Conservation (phyloP, 2,113 vertebrate species). For the Dasypus novemcinctus region DNA sequence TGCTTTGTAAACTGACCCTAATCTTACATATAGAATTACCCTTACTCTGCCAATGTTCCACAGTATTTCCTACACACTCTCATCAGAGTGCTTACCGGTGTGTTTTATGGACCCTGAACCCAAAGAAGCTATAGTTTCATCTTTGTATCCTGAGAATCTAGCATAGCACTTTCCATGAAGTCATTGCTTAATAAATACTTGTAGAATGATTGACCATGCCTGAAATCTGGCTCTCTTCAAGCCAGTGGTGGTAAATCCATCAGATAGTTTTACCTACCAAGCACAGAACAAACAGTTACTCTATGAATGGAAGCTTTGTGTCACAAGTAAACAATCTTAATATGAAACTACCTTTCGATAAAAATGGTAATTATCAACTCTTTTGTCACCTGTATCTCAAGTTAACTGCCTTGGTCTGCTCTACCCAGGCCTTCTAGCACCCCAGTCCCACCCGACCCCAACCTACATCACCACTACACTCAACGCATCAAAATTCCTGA, state of each 20-base stretch:
- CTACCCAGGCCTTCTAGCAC: background rate
- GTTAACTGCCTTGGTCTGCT: background rate
- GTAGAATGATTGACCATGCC: background rate
- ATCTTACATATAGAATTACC: constrained; percentile 33
- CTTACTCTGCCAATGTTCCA: background rate
- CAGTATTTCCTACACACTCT: background rate
- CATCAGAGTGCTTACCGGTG: background rate
- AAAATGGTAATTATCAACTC: background rate
- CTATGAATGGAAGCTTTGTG: constrained; percentile 9
- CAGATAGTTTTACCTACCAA: background rate
- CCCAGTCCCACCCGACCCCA: accelerated
- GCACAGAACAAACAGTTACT: background rate
- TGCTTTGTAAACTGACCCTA: background rate
- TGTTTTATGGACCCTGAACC: constrained; percentile 1
- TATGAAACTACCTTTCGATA: background rate
- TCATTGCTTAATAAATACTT: background rate
- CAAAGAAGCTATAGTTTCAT: constrained; percentile 40
- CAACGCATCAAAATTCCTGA: background rate
- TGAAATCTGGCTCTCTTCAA: background rate
- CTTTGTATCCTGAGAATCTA: background rate
- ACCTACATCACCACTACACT: background rate
- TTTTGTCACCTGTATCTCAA: background rate
- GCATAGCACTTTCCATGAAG: background rate
- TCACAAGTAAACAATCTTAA: background rate
- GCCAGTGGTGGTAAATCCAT: background rate